Conservation (phyloP, 2,888 invertebrate genomes). For the Embidobia sp. region DNA sequence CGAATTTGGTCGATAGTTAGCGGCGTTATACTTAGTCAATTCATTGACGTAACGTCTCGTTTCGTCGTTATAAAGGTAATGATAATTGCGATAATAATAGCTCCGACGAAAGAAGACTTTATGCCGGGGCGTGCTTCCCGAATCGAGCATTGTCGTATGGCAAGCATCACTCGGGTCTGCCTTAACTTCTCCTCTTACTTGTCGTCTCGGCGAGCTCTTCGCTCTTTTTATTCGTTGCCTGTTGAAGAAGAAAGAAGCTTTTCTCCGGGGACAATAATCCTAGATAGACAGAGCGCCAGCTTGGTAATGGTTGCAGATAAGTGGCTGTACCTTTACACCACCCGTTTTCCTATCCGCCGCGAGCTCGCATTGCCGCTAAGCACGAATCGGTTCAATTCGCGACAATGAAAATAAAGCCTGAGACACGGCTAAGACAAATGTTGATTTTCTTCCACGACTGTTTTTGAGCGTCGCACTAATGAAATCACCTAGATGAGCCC, state of each 20-base stretch:
- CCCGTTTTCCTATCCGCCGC: conserved; percentile 23
- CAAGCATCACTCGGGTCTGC: conserved; percentile 3
- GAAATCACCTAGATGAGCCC: conserved; percentile 45
- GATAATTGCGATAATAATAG: conserved; percentile 32
- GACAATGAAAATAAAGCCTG: conserved; percentile 54
- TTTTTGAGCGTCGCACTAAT: conserved; percentile 48
- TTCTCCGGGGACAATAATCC: conserved; percentile 50
- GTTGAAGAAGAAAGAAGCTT: conserved; percentile 31
- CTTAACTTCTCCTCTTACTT: conserved; percentile 13
- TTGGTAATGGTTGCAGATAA: conserved; percentile 50
- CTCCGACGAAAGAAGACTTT: conserved; percentile 13
- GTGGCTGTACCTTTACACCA: conserved; percentile 40
- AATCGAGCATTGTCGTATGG: conserved; percentile 23
- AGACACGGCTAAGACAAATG: conserved; percentile 46
- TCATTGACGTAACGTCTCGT: conserved; percentile 11
- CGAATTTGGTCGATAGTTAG: conserved; percentile 7
- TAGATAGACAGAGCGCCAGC: conserved; percentile 34
- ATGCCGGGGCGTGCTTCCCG: neutral
- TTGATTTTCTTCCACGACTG: conserved; percentile 47
- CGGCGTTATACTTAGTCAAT: conserved; percentile 7
- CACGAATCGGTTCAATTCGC: conserved; percentile 48
- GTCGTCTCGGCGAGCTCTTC: conserved; percentile 1
- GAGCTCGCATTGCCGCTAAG: conserved; percentile 12
- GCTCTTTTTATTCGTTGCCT: conserved; percentile 31
- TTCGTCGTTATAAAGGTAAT: conserved; percentile 30